A percentile compares a stretch with the other conserved stretches of the same genome.
These are phyloP conservation scores for Deilephila elpenor DNA, from an alignment of 2,888 invertebrate genomes.

Conservation along the genomic window DNA sequence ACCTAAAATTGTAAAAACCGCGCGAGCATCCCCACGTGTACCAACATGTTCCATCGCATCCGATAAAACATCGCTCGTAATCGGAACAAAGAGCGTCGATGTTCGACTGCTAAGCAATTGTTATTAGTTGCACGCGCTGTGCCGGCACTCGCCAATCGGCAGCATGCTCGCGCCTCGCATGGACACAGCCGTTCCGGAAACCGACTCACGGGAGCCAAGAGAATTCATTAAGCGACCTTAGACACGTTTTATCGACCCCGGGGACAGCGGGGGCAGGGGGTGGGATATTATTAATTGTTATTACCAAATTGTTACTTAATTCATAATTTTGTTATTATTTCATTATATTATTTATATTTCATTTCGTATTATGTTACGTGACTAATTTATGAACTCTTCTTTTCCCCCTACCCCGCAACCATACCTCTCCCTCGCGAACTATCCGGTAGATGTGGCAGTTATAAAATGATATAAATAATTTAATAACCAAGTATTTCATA, in stretches of 20 bases:
- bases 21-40: background rate
- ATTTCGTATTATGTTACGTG: too few relatives aligned
- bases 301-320: background rate
- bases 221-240: background rate
- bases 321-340: too few relatives aligned
- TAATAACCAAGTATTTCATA: background rate
- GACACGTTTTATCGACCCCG: background rate
- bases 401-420: too few relatives aligned
- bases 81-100: background rate
- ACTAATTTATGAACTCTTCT: too few relatives aligned
- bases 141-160: background rate
- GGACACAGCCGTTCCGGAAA: background rate
- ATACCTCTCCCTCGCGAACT: too few relatives aligned
- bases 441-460: too few relatives aligned
- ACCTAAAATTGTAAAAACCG: background rate
- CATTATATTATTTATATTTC: too few relatives aligned
- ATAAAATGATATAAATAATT: too few relatives aligned
- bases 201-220: background rate
- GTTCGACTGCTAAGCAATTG: background rate
- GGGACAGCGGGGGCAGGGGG: background rate
- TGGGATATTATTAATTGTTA: background rate
- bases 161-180: background rate
- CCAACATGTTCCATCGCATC: background rate
- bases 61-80: background rate
- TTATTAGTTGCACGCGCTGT: background rate